Evolutionary conservation across 2,113 vertebrate species (phyloP), one percentile per base, ranked within the genome.

Genomic region (Protobothrops mucrosquamatus): DNA sequence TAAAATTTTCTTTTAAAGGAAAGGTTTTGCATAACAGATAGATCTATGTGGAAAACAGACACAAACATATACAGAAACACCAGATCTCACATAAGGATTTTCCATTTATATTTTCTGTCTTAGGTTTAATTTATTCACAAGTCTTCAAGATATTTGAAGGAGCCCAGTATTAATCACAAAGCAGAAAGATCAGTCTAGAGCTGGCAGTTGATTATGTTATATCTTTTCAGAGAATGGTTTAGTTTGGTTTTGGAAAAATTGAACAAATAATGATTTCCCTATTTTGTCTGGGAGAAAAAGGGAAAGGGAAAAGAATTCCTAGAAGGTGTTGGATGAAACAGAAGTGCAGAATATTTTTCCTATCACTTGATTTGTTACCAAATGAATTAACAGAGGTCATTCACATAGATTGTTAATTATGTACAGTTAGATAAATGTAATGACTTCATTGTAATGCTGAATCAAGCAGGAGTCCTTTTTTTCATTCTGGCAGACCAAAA

Each of bases 101-200:
- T 96, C 95, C 94, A 96, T 81, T 93, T 91, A 95, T 94, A 94
- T 90, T 94, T 96, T 96, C 95, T 94, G 87, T 91, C 95, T 94
- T 90, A 94, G 85, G 93, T 92, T 94, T 96, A 96, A 96, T 93
- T 96, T 95, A 95, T 93, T 95, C 94, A 93, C 95, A 94, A 90
- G 94, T 93, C 2, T 51, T 7, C 95, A 96, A 95, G 92, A 89
- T 89, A 96, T 96, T 92, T 95, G 96, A 97, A 94, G 96, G 93
- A 96, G 85, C 90, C 90, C 95, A 91, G 91, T 93, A 94, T 97
- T 96, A 96, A 95, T 97, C 95, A 94, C 94, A 97, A 95, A 96
- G 94, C 93, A 95, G 95, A 85, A 92, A 69, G 90, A 92, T 93
- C 94, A 93, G 93, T 86, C 94, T 95, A 56, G 85, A 96, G 94